phyloP scores from a whole-genome alignment of 2,797 vertebrate species.

The Pampus argenteus region DNA sequence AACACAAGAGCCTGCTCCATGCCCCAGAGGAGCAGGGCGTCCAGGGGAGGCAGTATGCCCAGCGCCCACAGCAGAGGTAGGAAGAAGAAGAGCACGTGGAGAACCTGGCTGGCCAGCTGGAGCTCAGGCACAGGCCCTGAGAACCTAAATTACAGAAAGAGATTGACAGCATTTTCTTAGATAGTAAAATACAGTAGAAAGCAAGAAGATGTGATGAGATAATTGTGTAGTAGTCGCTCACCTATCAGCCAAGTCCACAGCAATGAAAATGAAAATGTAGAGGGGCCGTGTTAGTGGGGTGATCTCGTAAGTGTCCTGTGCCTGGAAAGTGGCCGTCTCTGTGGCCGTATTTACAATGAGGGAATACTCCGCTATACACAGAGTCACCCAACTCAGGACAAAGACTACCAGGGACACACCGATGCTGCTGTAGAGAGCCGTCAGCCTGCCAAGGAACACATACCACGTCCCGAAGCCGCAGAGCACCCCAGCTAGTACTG shows the following conservation, averaged over 20 bases:
- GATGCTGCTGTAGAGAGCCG: slow-evolving; percentile 87
- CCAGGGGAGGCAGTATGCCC: slow-evolving; percentile 93
- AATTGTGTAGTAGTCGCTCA: slow-evolving; percentile 64
- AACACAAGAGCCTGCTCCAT: slow-evolving; percentile 96
- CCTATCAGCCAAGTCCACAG: slow-evolving; percentile 94
- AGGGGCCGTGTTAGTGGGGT: slow-evolving; percentile 95
- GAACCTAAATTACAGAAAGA: slow-evolving; percentile 84
- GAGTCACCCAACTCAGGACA: slow-evolving; percentile 93
- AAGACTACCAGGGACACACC: slow-evolving; percentile 89
- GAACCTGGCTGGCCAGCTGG: slow-evolving; percentile 91
- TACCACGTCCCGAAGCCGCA: slow-evolving; percentile 98
- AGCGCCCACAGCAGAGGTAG: slow-evolving; percentile 96
- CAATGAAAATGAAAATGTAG: slow-evolving; percentile 93
- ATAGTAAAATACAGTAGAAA: not conserved
- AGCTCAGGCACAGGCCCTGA: slow-evolving; percentile 86
- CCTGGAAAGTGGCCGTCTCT: slow-evolving; percentile 96
- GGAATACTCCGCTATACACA: slow-evolving; percentile 96
- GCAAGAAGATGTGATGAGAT: not conserved
- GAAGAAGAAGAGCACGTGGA: slow-evolving; percentile 93
- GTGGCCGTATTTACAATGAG: slow-evolving; percentile 95
- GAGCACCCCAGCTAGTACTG: slow-evolving; percentile 89
- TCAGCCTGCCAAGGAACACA: slow-evolving; percentile 91
- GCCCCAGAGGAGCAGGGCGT: slow-evolving; percentile 95
- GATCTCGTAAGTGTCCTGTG: slow-evolving; percentile 96
- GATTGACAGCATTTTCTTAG: not conserved